Evolutionary conservation across 2,888 invertebrate genomes (phyloP).

Genomic region (Antheraea assamensis): DNA sequence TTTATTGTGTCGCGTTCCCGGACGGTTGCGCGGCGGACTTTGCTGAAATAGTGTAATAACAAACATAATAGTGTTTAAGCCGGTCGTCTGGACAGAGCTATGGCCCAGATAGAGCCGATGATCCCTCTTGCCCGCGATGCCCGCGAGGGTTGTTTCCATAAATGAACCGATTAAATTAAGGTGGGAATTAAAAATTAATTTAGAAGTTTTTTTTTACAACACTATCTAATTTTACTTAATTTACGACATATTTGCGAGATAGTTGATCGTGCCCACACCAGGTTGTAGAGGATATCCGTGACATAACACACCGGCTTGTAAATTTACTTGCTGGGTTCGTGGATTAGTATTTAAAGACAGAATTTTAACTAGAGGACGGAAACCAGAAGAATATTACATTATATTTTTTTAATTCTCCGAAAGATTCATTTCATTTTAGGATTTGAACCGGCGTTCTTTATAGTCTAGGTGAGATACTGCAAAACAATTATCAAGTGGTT

Average conservation of each 20-base stretch:
- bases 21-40: neutral
- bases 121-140: neutral
- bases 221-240: neutral
- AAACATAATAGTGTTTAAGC: slow-evolving; percentile 7
- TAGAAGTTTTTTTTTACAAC: neutral
- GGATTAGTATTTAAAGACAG: too few species aligned
- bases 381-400: too few species aligned
- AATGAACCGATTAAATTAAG: neutral
- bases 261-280: too few species aligned
- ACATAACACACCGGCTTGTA: too few species aligned
- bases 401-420: too few species aligned
- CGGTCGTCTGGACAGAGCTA: slow-evolving; percentile 8
- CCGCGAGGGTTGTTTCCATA: neutral
- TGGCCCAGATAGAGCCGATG: neutral
- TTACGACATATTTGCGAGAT: neutral
- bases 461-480: neutral
- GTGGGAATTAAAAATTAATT: neutral
- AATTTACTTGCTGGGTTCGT: too few species aligned
- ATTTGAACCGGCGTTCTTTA: neutral
- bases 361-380: too few species aligned
- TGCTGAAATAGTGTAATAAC: neutral
- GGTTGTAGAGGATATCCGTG: too few species aligned
- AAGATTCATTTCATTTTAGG: neutral
- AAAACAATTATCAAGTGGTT: neutral
- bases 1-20: slow-evolving; percentile 13